Conservation (phyloP, 2,797 vertebrate species). For the Phaenicophaeus curvirostris region DNA sequence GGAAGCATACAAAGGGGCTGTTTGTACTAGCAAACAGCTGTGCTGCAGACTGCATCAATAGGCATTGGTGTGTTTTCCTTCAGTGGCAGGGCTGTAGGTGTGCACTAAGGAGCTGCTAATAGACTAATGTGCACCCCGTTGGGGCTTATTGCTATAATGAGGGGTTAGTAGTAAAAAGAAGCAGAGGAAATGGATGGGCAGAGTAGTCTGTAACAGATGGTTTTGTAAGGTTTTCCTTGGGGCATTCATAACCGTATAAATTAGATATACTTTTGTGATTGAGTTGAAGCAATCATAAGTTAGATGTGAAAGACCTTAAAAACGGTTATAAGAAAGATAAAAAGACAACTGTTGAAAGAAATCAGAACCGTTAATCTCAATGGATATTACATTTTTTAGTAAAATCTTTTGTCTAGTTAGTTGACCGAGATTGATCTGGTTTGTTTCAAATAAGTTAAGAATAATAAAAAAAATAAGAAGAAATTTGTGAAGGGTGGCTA, state of each 20-base stretch:
- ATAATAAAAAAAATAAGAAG: constrained; percentile 28
- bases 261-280: background rate
- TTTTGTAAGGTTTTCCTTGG: constrained; percentile 8
- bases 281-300: background rate
- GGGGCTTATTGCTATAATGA: constrained; percentile 24
- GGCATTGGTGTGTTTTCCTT: constrained; percentile 16
- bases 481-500: constrained; percentile 1
- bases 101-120: constrained; percentile 18
- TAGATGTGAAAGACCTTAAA: background rate
- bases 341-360: background rate
- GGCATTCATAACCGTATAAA: background rate
- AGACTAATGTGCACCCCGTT: constrained; percentile 20
- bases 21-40: constrained; percentile 38
- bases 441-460: background rate
- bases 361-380: background rate
- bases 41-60: background rate
- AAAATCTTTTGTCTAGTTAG: background rate
- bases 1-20: constrained; percentile 25
- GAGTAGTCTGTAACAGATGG: constrained; percentile 19
- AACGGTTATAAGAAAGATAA: background rate
- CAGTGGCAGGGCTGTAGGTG: background rate
- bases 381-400: background rate
- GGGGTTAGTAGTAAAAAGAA: constrained; percentile 16
- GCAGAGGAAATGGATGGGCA: constrained; percentile 47
- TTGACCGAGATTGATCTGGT: background rate